Evolutionary conservation across 2,797 vertebrate genomes (phyloP).

Genomic region (Hemitrygon akajei): DNA sequence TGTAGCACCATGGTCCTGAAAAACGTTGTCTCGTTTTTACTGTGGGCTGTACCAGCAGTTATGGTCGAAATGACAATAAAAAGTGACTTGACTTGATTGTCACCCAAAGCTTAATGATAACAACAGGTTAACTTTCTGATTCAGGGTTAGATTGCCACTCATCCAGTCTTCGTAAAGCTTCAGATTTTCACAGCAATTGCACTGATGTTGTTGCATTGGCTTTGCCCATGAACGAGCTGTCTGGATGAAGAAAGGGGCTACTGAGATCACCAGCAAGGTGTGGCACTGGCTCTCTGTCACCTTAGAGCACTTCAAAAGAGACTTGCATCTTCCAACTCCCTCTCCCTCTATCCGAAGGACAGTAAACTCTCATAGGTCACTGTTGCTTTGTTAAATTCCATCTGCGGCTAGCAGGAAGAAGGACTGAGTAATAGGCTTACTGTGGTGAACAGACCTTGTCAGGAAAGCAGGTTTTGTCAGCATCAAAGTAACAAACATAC

Average conservation of each 20-base stretch:
- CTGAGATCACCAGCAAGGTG: not conserved
- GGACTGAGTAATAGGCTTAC: not conserved
- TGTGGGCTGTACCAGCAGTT: too few species aligned
- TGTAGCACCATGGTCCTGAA: too few species aligned
- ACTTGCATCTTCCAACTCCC: not conserved
- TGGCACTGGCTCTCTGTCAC: not conserved
- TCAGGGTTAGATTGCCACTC: not conserved
- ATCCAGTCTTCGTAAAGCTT: not conserved
- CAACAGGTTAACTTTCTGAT: not conserved
- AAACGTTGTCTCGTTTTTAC: too few species aligned
- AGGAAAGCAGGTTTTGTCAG: not conserved
- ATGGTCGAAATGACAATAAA: too few species aligned
- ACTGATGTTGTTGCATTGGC: not conserved
- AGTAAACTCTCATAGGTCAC: not conserved
- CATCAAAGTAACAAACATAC: slow-evolving; percentile 7
- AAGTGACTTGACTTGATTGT: too few species aligned
- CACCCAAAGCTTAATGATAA: not conserved
- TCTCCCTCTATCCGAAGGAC: not conserved
- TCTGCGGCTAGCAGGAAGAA: not conserved
- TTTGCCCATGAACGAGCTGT: not conserved
- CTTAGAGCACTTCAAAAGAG: not conserved
- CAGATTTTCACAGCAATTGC: not conserved
- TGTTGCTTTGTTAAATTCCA: not conserved
- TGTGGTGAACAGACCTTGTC: not conserved
- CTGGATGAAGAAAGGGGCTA: not conserved